A percentile compares a stretch with the other conserved stretches of the same genome.
Conservation (phyloP, 2,113 vertebrate species). For the Prionailurus viverrinus region DNA sequence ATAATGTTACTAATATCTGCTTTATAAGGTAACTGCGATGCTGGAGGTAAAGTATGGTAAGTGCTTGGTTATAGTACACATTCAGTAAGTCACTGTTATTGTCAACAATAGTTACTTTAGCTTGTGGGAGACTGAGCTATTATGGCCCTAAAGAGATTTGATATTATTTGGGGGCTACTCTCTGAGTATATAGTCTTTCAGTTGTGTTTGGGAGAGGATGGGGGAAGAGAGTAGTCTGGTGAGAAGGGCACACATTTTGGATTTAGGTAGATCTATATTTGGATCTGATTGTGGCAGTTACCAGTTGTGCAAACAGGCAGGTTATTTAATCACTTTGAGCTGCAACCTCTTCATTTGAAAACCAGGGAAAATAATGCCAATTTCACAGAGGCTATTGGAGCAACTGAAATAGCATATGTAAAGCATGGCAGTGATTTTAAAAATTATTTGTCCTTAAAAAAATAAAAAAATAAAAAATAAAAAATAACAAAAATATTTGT, state of each 20-base stretch:
- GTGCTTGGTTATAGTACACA: not conserved
- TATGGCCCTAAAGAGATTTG: not conserved
- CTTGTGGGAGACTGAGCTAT: not conserved
- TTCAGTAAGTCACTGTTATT: not conserved
- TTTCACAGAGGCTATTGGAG: not conserved
- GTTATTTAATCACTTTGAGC: not conserved
- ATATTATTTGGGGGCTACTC: not conserved
- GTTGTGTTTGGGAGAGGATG: not conserved
- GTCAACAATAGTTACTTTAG: not conserved
- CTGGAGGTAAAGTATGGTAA: not conserved
- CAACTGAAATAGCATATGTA: not conserved
- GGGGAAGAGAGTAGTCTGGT: not conserved
- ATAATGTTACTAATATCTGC: not conserved
- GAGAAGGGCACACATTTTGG: not conserved
- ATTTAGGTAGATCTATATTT: not conserved
- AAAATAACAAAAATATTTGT: not conserved
- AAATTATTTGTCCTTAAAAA: not conserved
- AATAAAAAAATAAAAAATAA: too few relatives aligned
- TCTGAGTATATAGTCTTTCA: not conserved
- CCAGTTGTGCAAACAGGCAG: not conserved
- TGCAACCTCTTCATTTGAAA: slow-evolving; percentile 17
- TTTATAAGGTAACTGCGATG: not conserved
- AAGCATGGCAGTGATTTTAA: not conserved
- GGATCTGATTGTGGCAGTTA: not conserved
- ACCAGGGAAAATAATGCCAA: not conserved